Conservation (phyloP, 2,113 vertebrate species). For the Lucifuga dentata region DNA sequence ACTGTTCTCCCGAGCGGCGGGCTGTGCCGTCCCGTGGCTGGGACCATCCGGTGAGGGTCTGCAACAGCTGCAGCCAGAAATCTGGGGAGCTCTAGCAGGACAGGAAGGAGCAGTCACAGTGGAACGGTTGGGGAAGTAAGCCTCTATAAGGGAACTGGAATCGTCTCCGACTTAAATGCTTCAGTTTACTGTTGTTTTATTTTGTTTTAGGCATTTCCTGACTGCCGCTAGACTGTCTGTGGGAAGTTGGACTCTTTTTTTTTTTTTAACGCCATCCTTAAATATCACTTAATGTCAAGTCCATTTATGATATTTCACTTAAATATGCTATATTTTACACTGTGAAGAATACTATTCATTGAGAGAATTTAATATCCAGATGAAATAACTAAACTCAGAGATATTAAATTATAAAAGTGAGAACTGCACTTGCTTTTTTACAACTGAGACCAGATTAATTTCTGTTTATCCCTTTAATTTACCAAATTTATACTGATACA, state of each 20-base stretch:
- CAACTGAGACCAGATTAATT: constrained; percentile 33
- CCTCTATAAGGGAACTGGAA: constrained; percentile 36
- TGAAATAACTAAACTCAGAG: neutral
- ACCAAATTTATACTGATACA: constrained; percentile 14
- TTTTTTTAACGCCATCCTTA: constrained; percentile 24
- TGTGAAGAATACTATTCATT: constrained; percentile 50
- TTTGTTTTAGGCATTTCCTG: neutral
- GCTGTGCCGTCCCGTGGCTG: constrained; percentile 95
- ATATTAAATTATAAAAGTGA: constrained; percentile 19
- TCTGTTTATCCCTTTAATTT: neutral
- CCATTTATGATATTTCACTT: constrained; percentile 35
- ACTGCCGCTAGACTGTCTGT: constrained; percentile 12
- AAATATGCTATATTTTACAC: constrained; percentile 55
- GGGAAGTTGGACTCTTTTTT: constrained; percentile 23
- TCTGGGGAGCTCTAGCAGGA: constrained; percentile 93
- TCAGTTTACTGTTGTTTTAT: neutral
- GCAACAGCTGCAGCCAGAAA: constrained; percentile 94
- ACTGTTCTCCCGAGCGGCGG: constrained; percentile 92
- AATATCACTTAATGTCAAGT: constrained; percentile 19
- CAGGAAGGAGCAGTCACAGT: fast-evolving
- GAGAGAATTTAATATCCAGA: constrained; percentile 37
- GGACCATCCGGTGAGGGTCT: constrained; percentile 98
- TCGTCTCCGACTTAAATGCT: constrained; percentile 15
- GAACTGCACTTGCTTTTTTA: constrained; percentile 2
- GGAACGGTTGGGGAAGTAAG: neutral